These are phyloP conservation scores for Fukomys damarensis DNA, from an alignment of 2,113 vertebrate genomes.

Conservation along the genomic window DNA sequence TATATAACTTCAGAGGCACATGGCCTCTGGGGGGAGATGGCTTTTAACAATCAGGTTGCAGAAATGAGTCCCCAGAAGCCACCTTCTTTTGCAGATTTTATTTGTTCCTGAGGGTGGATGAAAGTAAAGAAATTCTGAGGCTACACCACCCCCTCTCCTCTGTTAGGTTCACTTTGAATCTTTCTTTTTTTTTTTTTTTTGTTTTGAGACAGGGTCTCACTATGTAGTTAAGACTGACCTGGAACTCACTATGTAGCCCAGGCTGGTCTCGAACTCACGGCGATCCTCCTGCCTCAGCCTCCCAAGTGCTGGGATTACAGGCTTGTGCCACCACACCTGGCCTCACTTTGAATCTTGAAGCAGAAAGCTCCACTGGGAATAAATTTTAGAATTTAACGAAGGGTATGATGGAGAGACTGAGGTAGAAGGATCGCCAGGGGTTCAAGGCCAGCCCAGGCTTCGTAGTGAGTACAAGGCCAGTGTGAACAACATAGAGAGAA, in stretches of 20 bases:
- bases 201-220: too few relatives aligned
- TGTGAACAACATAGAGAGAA: neutral
- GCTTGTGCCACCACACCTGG: too few relatives aligned
- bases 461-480: neutral
- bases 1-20: neutral
- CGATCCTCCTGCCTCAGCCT: too few relatives aligned
- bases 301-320: too few relatives aligned
- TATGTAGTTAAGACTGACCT: too few relatives aligned
- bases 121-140: accelerated
- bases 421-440: neutral
- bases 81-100: accelerated
- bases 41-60: neutral
- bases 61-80: accelerated
- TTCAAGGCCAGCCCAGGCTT: neutral
- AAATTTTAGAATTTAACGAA: neutral
- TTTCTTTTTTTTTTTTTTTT: too few relatives aligned
- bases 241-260: too few relatives aligned
- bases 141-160: neutral
- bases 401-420: neutral
- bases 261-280: too few relatives aligned
- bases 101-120: accelerated
- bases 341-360: neutral
- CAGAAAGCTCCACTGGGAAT: neutral
- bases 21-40: too few relatives aligned
- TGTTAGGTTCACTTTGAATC: too few relatives aligned